Base-by-base conservation (phyloP, 1,140 invertebrate genomes). In the Linepithema humile region DNA sequence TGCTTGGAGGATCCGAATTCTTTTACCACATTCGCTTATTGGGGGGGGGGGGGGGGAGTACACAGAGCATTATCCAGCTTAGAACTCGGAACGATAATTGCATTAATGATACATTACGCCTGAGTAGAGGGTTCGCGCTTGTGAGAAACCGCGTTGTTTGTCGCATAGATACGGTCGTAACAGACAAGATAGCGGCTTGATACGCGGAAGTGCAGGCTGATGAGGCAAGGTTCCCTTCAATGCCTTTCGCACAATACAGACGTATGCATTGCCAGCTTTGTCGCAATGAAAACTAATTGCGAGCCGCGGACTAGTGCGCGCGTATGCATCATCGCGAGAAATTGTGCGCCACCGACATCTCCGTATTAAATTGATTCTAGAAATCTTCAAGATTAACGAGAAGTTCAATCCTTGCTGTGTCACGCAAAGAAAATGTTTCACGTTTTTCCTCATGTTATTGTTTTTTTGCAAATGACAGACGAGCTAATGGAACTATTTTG, bases 211-310 rank as follows among this genome's bases (percentile, higher is more conserved):
- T 92, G 84, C 87, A 88, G 65, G 62, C 85, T 74, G 84, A 65
- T 70, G 82, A 87, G 82, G 90, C 93, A 93, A 94, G 93, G 93
- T 91, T 88, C 90, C 88, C 80, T 87, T 93, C 93, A 94, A 94
- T 94, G 93, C 89, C 93, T 93, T 91, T 86, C 83, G 87, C 91
- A 85, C 88, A 91, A 17, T 38, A 26, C 15, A 32, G 10, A 40
- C 23, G 23, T 29, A 90, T 89, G 88, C 88, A 82, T 60, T 77
- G 89, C 83, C 86, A 73, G 77, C 84, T 90, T 88, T 86, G 85
- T 82, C 85, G 82, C 85, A 84, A 89, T 89, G 88, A 86, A 84
- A 89, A 86, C 82, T 86, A 89, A 89, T 89, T 89, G 87, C 87
- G 48, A 83, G 87, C 59, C 80, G 83, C 43, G 59, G 48, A 72